These are phyloP conservation scores for Colinus virginianus DNA, from an alignment of 2,113 vertebrate genomes.

Conservation along the genomic window DNA sequence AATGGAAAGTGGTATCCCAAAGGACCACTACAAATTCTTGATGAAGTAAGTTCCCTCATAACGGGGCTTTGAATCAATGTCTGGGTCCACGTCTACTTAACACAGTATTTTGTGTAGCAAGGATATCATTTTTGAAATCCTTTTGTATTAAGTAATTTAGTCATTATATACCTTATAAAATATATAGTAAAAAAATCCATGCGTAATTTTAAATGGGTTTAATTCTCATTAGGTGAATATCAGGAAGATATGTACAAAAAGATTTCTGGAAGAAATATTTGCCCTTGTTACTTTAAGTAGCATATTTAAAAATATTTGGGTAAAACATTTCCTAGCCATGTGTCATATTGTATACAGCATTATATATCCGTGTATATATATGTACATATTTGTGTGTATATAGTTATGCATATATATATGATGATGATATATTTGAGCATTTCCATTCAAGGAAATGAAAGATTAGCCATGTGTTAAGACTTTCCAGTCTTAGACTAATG, in stretches of 20 bases:
- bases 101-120: neutral
- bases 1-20: neutral
- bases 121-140: neutral
- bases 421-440: conserved; percentile 24
- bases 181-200: neutral
- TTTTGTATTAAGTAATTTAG: neutral
- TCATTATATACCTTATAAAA: neutral
- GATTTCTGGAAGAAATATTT: neutral
- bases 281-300: neutral
- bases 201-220: neutral
- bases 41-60: neutral
- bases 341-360: conserved; percentile 39
- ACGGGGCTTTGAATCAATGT: neutral
- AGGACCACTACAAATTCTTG: neutral
- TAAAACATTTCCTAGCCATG: conserved; percentile 49
- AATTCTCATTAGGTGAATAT: neutral
- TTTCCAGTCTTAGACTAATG: conserved; percentile 25
- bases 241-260: neutral
- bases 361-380: neutral
- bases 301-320: conserved; percentile 35
- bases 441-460: conserved; percentile 43
- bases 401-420: neutral
- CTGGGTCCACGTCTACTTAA: neutral
- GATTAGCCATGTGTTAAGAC: conserved; percentile 37
- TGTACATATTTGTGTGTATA: neutral